Percentiles rank a stretch among this genome's conserved stretches.
Conservation (phyloP, 2,797 vertebrate genomes). For the Silurus lanzhouensis region DNA sequence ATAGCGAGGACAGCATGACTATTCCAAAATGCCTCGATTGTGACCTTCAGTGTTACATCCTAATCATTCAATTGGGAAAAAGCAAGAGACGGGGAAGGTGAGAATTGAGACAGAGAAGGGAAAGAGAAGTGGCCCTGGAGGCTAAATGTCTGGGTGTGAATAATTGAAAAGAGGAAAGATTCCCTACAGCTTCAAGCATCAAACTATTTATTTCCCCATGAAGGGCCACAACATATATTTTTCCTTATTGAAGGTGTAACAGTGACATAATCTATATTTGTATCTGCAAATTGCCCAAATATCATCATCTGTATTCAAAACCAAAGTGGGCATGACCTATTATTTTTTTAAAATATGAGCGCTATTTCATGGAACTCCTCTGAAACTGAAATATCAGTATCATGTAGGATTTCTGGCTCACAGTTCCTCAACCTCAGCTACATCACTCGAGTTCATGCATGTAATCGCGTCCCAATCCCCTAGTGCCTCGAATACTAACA, state of each 20-base stretch:
- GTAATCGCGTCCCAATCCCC: not conserved
- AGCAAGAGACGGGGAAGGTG: conserved; percentile 3
- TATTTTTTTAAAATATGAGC: not conserved
- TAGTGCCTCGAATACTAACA: not conserved
- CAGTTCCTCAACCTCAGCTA: not conserved
- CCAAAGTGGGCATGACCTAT: not conserved
- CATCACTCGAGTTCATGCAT: not conserved
- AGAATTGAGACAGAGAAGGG: not conserved
- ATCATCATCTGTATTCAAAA: not conserved
- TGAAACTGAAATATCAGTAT: not conserved
- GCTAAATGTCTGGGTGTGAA: conserved; percentile 34
- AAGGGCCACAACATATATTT: conserved; percentile 11
- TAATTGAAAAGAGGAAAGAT: conserved; percentile 29
- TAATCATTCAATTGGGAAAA: conserved; percentile 34
- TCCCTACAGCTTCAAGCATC: conserved; percentile 25
- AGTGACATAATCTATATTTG: not conserved
- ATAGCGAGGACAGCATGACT: not conserved
- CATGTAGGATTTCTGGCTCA: not conserved
- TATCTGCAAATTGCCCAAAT: not conserved
- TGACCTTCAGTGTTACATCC: conserved; percentile 37
- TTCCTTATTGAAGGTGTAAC: not conserved
- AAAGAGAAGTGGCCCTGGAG: conserved; percentile 6
- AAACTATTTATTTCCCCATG: not conserved
- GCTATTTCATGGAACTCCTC: not conserved
- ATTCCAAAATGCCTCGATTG: conserved; percentile 19